Evolutionary conservation across 2,113 vertebrate genomes (phyloP).

Genomic region (Colaptes auratus): DNA sequence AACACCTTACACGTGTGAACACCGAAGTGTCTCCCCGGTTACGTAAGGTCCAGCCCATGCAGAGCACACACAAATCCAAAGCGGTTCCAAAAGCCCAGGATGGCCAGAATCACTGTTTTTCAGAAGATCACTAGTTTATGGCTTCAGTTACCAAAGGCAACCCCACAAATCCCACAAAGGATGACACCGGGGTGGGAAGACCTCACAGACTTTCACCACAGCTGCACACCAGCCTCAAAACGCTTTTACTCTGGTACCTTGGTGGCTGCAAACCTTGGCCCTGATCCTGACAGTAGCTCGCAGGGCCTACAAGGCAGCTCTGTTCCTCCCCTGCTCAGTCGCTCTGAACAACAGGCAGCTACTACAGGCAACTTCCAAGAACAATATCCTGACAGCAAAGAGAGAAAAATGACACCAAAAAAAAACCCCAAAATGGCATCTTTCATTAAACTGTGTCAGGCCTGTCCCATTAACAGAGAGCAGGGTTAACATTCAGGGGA

Average conservation of each 20-base stretch:
- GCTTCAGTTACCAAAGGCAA: not conserved
- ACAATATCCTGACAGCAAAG: not conserved
- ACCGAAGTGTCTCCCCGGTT: accelerated
- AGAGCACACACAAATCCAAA: not conserved
- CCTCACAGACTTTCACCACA: not conserved
- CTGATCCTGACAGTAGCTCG: not conserved
- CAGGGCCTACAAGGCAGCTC: not conserved
- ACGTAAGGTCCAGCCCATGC: accelerated
- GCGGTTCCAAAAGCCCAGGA: not conserved
- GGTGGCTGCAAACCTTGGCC: not conserved
- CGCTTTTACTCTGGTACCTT: not conserved
- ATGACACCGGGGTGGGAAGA: accelerated
- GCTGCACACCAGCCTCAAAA: not conserved
- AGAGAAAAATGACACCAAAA: not conserved
- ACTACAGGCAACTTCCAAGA: conserved; percentile 8
- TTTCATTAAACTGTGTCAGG: not conserved
- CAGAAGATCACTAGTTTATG: not conserved
- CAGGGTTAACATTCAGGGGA: not conserved
- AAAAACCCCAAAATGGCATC: not conserved
- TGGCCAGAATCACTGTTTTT: not conserved
- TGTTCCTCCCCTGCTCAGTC: conserved; percentile 5
- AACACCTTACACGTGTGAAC: not conserved
- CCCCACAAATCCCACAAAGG: not conserved
- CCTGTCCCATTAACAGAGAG: not conserved
- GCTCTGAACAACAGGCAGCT: not conserved